Percentiles rank a stretch among this genome's conserved stretches.
These are phyloP conservation scores for Triplophysa bombifrons DNA, from an alignment of 2,797 vertebrate species.

Conservation along the genomic window DNA sequence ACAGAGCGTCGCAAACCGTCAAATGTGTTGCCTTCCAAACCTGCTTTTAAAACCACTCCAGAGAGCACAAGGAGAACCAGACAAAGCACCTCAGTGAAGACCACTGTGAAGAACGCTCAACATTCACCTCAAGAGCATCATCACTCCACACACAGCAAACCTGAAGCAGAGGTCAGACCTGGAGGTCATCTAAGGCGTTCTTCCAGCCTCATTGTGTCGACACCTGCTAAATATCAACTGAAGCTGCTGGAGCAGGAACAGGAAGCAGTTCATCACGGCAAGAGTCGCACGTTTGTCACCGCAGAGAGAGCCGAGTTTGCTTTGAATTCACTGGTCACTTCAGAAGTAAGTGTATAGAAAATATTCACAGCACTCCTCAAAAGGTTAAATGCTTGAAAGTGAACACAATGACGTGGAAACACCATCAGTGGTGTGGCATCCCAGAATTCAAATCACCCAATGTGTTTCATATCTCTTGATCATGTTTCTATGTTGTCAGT, in stretches of 20 bases:
- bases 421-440: too few relatives aligned
- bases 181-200: constrained; percentile 61
- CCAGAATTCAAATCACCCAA: neutral
- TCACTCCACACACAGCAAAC: neutral
- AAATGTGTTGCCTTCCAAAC: constrained; percentile 54
- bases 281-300: constrained; percentile 82
- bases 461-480: too few relatives aligned
- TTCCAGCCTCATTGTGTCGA: neutral
- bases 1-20: constrained; percentile 63
- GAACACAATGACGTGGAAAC: neutral
- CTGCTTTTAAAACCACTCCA: constrained; percentile 32
- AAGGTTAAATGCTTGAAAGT: neutral
- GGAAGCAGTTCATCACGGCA: constrained; percentile 79
- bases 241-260: constrained; percentile 80
- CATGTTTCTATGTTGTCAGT: too few relatives aligned
- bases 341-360: constrained; percentile 75
- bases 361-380: neutral
- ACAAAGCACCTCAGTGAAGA: neutral
- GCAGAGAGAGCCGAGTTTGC: constrained; percentile 82
- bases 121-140: neutral
- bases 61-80: neutral
- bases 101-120: neutral
- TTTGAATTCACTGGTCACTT: constrained; percentile 83
- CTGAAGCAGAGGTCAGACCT: constrained; percentile 39
- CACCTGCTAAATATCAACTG: constrained; percentile 52